These are phyloP conservation scores for Drosophila phalerata DNA, from an alignment of 2,888 invertebrate species.

Conservation along the genomic window DNA sequence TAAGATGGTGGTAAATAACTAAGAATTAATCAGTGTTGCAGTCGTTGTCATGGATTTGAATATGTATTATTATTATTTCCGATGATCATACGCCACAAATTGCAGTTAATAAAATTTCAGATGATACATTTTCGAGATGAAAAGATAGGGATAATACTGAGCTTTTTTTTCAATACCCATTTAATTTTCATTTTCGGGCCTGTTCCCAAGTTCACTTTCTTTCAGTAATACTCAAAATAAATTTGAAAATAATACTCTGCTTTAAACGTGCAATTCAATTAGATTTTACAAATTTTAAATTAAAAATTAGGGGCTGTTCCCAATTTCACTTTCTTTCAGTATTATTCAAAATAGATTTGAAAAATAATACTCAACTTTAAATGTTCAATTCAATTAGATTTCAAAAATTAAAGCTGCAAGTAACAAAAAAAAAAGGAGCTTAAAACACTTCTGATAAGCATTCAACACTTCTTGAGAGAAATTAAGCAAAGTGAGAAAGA, in stretches of 20 bases:
- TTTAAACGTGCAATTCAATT: too few species aligned
- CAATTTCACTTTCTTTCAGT: too few species aligned
- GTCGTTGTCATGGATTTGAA: conserved; percentile 14
- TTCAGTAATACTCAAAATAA: too few species aligned
- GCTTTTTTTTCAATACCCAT: neutral
- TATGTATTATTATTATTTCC: conserved; percentile 19
- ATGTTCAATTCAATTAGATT: too few species aligned
- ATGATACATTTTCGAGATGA: neutral
- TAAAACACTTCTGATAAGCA: neutral
- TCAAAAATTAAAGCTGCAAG: too few species aligned
- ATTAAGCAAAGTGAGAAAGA: neutral
- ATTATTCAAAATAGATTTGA: too few species aligned
- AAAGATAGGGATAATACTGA: neutral
- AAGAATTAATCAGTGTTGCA: conserved; percentile 6
- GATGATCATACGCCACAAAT: conserved; percentile 27
- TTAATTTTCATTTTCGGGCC: neutral
- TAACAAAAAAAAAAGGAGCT: too few species aligned
- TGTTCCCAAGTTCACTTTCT: too few species aligned
- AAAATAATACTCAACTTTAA: too few species aligned
- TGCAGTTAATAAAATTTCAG: conserved; percentile 47
- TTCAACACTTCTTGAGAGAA: neutral
- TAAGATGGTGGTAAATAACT: neutral
- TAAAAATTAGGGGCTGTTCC: neutral
- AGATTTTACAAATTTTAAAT: too few species aligned
- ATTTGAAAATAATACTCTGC: too few species aligned